phyloP scores from a whole-genome alignment of 2,113 vertebrate species.

The Physeter macrocephalus region DNA sequence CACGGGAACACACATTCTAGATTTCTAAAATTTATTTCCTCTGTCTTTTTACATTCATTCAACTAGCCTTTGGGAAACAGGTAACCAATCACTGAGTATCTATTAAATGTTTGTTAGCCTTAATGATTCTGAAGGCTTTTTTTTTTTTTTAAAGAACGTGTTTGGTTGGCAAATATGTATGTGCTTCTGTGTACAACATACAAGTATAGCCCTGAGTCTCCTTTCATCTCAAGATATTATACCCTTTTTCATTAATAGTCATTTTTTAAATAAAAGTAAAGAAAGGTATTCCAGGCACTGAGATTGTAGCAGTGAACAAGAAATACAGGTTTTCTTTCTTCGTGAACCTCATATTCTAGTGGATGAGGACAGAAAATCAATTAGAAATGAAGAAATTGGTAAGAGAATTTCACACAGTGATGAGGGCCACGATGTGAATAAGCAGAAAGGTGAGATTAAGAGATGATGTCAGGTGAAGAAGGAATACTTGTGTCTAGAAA shows the following conservation, averaged over 20 bases:
- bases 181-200: neutral
- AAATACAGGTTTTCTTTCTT: neutral
- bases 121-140: neutral
- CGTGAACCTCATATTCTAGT: neutral
- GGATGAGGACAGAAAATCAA: neutral
- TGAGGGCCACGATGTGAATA: neutral
- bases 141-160: neutral
- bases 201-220: neutral
- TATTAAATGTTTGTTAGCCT: neutral
- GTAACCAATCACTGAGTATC: neutral
- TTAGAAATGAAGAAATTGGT: neutral
- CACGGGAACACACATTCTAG: neutral
- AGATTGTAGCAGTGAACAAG: neutral
- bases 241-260: neutral
- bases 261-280: neutral
- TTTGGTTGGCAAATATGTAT: neutral
- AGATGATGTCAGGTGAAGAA: neutral
- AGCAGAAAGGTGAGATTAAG: neutral
- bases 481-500: neutral
- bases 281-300: neutral
- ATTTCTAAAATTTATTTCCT: neutral
- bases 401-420: neutral
- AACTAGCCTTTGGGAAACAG: neutral
- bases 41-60: neutral
- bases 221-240: neutral